phyloP scores from a whole-genome alignment of 2,797 vertebrate species.

The Onychomys torridus region DNA sequence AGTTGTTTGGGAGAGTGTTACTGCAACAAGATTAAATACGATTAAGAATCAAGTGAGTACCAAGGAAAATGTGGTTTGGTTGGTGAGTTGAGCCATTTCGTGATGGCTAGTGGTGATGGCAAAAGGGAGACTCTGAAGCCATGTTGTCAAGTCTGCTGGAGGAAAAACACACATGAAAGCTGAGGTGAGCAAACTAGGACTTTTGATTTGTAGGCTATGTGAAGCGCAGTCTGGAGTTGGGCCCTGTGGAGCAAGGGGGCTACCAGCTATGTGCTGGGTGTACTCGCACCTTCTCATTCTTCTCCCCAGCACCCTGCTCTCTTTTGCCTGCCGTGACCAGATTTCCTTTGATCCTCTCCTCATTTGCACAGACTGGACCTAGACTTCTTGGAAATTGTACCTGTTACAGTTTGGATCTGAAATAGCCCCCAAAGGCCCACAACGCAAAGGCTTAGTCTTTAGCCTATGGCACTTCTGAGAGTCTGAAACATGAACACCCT shows the following conservation, averaged over 20 bases:
- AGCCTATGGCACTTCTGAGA: neutral
- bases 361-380: neutral
- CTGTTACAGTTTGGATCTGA: neutral
- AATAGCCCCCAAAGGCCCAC: neutral
- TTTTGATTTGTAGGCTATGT: neutral
- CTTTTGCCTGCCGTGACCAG: neutral
- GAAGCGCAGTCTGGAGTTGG: neutral
- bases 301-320: neutral
- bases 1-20: neutral
- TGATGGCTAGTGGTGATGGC: neutral
- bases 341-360: neutral
- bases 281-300: fast-evolving
- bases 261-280: neutral
- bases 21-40: neutral
- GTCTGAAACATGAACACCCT: neutral
- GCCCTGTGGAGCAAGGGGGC: neutral
- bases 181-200: neutral
- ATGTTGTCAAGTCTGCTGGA: neutral
- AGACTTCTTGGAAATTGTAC: neutral
- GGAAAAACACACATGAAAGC: neutral
- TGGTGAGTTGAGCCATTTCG: neutral
- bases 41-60: neutral
- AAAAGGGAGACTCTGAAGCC: neutral
- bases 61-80: neutral
- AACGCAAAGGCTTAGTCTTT: neutral